phyloP scores from a whole-genome alignment of 2,113 vertebrate species.

The Holacanthus passer region DNA sequence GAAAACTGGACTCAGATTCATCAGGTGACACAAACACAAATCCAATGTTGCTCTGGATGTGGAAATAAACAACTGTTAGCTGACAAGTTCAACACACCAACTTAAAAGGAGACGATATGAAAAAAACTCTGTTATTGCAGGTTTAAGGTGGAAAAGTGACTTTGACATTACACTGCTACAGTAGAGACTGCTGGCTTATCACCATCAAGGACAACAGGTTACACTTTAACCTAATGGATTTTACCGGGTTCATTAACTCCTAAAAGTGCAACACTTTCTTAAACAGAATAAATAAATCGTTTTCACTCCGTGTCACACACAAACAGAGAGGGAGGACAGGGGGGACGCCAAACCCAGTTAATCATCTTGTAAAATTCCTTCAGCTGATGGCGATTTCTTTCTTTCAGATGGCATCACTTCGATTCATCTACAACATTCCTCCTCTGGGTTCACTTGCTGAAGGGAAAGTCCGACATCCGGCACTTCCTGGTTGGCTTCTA shows the following conservation, averaged over 20 bases:
- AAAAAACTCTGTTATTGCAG: not conserved
- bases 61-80: not conserved
- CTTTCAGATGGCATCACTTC: not conserved
- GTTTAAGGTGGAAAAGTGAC: not conserved
- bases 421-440: constrained; percentile 24
- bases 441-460: not conserved
- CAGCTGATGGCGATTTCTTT: not conserved
- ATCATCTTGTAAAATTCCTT: not conserved
- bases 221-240: constrained; percentile 49
- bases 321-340: no score
- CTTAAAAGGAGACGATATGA: not conserved
- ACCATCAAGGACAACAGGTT: constrained; percentile 30
- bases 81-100: not conserved
- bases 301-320: constrained; percentile 1
- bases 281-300: not conserved
- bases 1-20: no score
- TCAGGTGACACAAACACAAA: no score
- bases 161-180: not conserved
- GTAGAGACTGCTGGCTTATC: not conserved
- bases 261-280: not conserved
- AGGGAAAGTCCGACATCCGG: not conserved
- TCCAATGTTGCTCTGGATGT: not conserved
- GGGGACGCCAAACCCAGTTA: not conserved
- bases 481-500: constrained; percentile 5
- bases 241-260: constrained; percentile 15